Conservation (phyloP, 1,140 invertebrate genomes). For the Tenebrio molitor region DNA sequence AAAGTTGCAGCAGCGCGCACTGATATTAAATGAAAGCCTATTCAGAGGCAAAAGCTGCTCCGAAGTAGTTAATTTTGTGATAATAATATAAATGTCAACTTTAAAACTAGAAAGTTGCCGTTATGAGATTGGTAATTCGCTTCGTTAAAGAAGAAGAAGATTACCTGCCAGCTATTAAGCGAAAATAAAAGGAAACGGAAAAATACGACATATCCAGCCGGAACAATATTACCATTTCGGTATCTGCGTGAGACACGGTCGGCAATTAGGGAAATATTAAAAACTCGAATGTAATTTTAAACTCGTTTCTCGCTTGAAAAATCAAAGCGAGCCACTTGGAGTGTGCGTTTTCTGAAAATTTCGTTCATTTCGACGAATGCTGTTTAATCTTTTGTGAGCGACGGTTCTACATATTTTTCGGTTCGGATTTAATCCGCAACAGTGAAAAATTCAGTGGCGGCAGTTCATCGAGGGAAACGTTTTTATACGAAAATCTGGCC, state of each 20-base stretch:
- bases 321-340: slow-evolving; percentile 31
- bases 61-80: slow-evolving; percentile 20
- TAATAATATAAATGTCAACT: slow-evolving; percentile 34
- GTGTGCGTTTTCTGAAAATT: neutral
- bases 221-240: slow-evolving; percentile 24
- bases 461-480: neutral
- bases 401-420: neutral
- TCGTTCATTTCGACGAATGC: neutral
- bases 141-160: slow-evolving; percentile 8
- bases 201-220: slow-evolving; percentile 5
- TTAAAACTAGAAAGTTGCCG: slow-evolving; percentile 28
- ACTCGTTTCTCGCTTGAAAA: slow-evolving; percentile 39
- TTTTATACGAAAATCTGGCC: slow-evolving; percentile 15
- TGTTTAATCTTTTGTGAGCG: slow-evolving; percentile 10
- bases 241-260: slow-evolving; percentile 25
- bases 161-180: slow-evolving; percentile 9
- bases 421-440: neutral
- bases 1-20: neutral
- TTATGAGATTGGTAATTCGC: slow-evolving; percentile 25
- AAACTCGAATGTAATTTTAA: slow-evolving; percentile 36
- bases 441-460: slow-evolving; percentile 3
- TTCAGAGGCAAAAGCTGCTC: slow-evolving; percentile 1
- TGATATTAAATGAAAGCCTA: slow-evolving; percentile 28
- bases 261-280: slow-evolving; percentile 43
- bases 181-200: slow-evolving; percentile 2